Percentiles rank a stretch among this genome's conserved stretches.
These are phyloP conservation scores for Trimorus sp. DNA, from an alignment of 2,888 invertebrate genomes.

Conservation along the genomic window DNA sequence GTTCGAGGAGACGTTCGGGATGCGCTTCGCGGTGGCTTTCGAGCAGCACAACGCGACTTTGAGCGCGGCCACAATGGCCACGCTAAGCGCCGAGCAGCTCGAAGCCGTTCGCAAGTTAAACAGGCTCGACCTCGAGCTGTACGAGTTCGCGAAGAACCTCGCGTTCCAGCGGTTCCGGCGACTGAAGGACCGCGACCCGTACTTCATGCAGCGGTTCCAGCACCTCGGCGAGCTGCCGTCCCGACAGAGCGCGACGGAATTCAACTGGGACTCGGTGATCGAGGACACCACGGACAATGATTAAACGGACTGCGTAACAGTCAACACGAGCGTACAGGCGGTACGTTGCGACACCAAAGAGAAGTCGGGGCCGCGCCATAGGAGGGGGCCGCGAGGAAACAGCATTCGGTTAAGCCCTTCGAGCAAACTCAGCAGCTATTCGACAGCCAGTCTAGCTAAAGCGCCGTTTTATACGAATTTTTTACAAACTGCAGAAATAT, in stretches of 20 bases:
- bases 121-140: conserved; percentile 94
- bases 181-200: conserved; percentile 89
- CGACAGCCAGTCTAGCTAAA: conserved; percentile 65
- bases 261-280: conserved; percentile 93
- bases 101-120: conserved; percentile 90
- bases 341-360: conserved; percentile 70
- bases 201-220: conserved; percentile 91
- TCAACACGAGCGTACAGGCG: conserved; percentile 39
- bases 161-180: conserved; percentile 93
- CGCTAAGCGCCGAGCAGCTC: conserved; percentile 89
- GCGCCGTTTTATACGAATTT: conserved; percentile 71
- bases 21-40: conserved; percentile 94
- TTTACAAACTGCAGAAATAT: conserved; percentile 71
- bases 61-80: conserved; percentile 90
- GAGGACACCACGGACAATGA: conserved; percentile 85
- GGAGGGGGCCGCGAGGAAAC: conserved; percentile 32
- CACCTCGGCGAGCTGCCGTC: conserved; percentile 91
- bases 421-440: conserved; percentile 70
- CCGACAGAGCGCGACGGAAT: conserved; percentile 90
- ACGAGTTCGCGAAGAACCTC: conserved; percentile 94
- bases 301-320: conserved; percentile 64
- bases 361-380: too few species aligned
- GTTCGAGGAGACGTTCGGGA: conserved; percentile 96
- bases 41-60: conserved; percentile 96
- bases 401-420: conserved; percentile 68